Evolutionary conservation across 2,113 vertebrate genomes (phyloP).

Genomic region (Pseudorhombus dupliciocellatus): DNA sequence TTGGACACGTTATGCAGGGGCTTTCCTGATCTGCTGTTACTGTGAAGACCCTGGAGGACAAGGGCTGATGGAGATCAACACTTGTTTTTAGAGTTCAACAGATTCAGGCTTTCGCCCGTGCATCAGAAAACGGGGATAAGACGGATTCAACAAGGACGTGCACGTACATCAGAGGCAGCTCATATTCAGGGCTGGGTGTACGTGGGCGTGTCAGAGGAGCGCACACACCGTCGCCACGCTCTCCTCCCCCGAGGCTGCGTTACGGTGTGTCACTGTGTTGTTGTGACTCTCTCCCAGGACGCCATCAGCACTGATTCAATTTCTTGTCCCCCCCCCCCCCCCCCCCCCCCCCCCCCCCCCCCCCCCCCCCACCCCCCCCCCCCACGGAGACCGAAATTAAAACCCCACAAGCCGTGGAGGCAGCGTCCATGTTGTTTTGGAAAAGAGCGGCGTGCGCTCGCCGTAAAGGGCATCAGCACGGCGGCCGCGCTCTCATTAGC

Average conservation of each 20-base stretch:
- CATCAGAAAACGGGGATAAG: too few species aligned
- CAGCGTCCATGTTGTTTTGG: constrained; percentile 65
- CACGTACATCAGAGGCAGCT: too few species aligned
- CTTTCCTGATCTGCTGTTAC: neutral
- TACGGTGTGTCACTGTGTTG: constrained; percentile 47
- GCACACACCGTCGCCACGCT: neutral
- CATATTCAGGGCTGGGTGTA: constrained; percentile 6
- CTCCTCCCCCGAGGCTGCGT: constrained; percentile 43
- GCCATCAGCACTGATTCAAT: constrained; percentile 69
- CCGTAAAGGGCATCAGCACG: constrained; percentile 48
- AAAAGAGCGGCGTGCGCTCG: constrained; percentile 44
- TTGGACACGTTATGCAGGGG: constrained; percentile 10
- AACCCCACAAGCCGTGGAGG: constrained; percentile 35
- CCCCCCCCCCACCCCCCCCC: constrained; percentile 46
- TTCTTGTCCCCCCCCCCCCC: constrained; percentile 50
- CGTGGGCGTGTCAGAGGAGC: constrained; percentile 36
- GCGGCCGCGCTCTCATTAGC: constrained; percentile 48
- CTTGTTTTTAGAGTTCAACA: too few species aligned
- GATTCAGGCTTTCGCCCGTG: too few species aligned
- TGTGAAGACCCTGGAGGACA: too few species aligned
- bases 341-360: constrained; percentile 54
- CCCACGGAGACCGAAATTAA: constrained; percentile 49
- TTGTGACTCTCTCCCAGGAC: constrained; percentile 54
- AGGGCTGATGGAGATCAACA: too few species aligned
- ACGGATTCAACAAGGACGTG: too few species aligned